Base-by-base conservation (phyloP, 1,140 invertebrate species). In the Laodelphax striatellus region DNA sequence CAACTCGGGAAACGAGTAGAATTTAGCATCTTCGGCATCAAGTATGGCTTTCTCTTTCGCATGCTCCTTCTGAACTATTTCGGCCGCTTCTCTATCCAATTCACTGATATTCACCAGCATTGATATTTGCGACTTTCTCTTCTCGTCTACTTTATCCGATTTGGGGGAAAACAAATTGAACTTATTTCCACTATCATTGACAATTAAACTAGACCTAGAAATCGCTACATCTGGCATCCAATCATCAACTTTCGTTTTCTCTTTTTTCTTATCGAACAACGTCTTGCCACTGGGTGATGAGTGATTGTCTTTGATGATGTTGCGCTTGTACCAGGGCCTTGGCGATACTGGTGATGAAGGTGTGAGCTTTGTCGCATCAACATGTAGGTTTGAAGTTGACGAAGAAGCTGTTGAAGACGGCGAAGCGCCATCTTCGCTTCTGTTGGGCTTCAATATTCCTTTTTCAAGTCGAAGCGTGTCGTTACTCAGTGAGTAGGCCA, bases 41-140 rank as follows among this genome's bases (percentile, higher is more conserved):
- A 69, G 21, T 65, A 70, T 16, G 65, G 70, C 60, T 69, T 67
- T 31, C 67, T 71, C 68, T 31, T 68, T 70, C 17, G 73, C 76
- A 59, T 78, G 75, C 62, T 80, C 77, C 65, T 79, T 75, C 58
- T 82, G 79, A 28, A 90, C 80, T 60, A 90, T 87, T 68, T 85
- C 83, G 0, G 81, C 79, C 1, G 87, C 87, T 73, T 90, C 85
- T 66, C 83, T 78, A 70, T 91, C 87, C 21, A 90, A 72, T 67
- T 89, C 86, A 68, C 86, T 89, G 62, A 90, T 88, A 68, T 86
- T 90, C 0, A 84, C 82, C n/a, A 90, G 70, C 58, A 86, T 77
- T 21, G 81, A 84, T 9, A 84, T 69, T 10, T 80, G 79, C 0
- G 81, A 83, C 56, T 74, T 78, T 22, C 82, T 70, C 66, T 83